Base-by-base conservation (phyloP, 2,113 vertebrate species). In the Australoheros scitulus region DNA sequence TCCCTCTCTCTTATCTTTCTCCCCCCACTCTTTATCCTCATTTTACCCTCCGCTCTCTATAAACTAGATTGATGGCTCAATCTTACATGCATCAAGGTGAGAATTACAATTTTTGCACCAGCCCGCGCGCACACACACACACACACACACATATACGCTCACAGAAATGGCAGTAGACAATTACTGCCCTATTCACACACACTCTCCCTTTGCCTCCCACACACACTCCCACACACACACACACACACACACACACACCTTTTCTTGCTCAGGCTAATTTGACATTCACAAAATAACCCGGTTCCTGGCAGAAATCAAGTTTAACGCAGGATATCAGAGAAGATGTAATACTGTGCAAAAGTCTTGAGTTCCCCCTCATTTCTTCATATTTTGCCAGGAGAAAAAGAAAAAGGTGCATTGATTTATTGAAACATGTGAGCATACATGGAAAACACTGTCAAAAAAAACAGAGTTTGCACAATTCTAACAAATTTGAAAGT, bases 21-120 rank as follows among this genome's bases (percentile, higher is more conserved):
- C 77, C 26, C 29, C 41, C 59, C 75, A 22, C 74, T 87, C 89
- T 90, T 88, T 87, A 87, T 91, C 86, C 90, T 90, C 74, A 41
- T 85, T 83, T 88, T 91, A 86, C 82, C 80, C 83, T 86, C 77
- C n/a, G 13, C 79, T 89, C 87, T 77, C 88, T 77, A 87, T 91
- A 93, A 92, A 93, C 89, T 77, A 89, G 91, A 92, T 90, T 90
- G 90, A 93, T 92, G 81, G 91, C 89, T 93, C 84, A 87, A 90
- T 93, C 90, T 88, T 80, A 83, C 88, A 82, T 61, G 81, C 65
- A 93, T 92, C 90, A 90, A 92, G 89, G 91, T 92, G 88, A 92
- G 89, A 92, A 92, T 92, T 92, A 93, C 89, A 89, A 90, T 87
- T 90, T 85, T 92, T 32, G 6, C 83, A 79, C 65, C 59, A 61